These are phyloP conservation scores for Solea senegalensis DNA, from an alignment of 2,113 vertebrate genomes.

Conservation along the genomic window DNA sequence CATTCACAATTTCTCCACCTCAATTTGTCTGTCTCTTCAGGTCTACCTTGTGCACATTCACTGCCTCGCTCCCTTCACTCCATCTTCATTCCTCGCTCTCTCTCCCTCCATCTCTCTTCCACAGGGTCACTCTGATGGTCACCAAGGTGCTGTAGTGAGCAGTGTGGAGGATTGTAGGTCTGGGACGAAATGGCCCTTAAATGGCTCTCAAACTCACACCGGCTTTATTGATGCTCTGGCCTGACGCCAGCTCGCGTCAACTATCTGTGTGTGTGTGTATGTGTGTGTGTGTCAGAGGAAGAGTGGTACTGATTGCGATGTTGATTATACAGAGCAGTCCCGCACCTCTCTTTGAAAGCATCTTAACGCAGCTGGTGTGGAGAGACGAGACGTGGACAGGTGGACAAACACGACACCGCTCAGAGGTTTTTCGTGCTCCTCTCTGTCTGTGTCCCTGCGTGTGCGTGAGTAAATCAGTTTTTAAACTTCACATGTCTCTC, in stretches of 20 bases:
- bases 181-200: constrained; percentile 73
- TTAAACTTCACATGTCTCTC: too few relatives aligned
- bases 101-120: constrained; percentile 24
- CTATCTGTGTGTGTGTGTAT: constrained; percentile 15
- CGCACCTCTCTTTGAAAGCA: constrained; percentile 58
- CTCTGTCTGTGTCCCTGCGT: not conserved
- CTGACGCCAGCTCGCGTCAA: constrained; percentile 55
- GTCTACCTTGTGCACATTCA: constrained; percentile 12
- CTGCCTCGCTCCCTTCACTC: not conserved
- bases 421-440: not conserved
- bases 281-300: constrained; percentile 37
- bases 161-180: constrained; percentile 74
- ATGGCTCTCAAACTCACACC: constrained; percentile 74
- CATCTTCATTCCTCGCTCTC: constrained; percentile 12
- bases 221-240: constrained; percentile 76
- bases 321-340: constrained; percentile 71
- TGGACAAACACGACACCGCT: constrained; percentile 13
- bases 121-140: constrained; percentile 68
- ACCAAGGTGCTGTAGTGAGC: constrained; percentile 65
- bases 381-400: constrained; percentile 43
- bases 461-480: not conserved
- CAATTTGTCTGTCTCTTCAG: constrained; percentile 30
- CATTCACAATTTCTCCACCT: constrained; percentile 51
- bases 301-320: constrained; percentile 69
- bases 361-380: constrained; percentile 39